phyloP scores from a whole-genome alignment of 1,140 invertebrate genomes.

The Cydia pomonella region DNA sequence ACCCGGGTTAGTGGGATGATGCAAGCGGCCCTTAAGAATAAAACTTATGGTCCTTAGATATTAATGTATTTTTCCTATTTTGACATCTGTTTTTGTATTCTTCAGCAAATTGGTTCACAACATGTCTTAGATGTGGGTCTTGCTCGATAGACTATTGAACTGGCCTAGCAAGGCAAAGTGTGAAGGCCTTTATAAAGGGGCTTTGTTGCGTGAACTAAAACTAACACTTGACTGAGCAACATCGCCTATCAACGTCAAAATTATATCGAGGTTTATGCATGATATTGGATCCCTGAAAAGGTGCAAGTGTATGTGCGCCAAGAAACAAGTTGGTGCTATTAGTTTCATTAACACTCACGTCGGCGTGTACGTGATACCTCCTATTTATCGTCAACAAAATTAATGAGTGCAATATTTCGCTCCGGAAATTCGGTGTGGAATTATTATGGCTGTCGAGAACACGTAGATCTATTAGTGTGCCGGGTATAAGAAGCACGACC shows the following conservation, averaged over 20 bases:
- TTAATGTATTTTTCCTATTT: no score
- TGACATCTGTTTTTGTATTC: neutral
- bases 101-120: neutral
- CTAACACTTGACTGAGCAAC: slow-evolving; percentile 12
- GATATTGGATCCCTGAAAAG: neutral
- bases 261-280: neutral
- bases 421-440: neutral
- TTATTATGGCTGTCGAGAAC: slow-evolving; percentile 9
- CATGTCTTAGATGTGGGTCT: neutral
- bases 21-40: no score
- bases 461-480: neutral
- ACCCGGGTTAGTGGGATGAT: no score
- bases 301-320: neutral
- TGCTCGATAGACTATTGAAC: neutral
- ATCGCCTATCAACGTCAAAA: slow-evolving; percentile 6
- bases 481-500: neutral
- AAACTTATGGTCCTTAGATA: no score
- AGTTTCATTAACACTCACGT: slow-evolving; percentile 19
- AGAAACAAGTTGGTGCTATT: neutral
- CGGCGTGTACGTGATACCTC: slow-evolving; percentile 55
- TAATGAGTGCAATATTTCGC: slow-evolving; percentile 57
- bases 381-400: slow-evolving; percentile 52
- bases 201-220: slow-evolving; percentile 11
- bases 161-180: neutral
- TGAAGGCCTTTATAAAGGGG: neutral